Evolutionary conservation across 2,113 vertebrate species (phyloP), one percentile per base, ranked within the genome.

Genomic region (Amia ocellicauda): DNA sequence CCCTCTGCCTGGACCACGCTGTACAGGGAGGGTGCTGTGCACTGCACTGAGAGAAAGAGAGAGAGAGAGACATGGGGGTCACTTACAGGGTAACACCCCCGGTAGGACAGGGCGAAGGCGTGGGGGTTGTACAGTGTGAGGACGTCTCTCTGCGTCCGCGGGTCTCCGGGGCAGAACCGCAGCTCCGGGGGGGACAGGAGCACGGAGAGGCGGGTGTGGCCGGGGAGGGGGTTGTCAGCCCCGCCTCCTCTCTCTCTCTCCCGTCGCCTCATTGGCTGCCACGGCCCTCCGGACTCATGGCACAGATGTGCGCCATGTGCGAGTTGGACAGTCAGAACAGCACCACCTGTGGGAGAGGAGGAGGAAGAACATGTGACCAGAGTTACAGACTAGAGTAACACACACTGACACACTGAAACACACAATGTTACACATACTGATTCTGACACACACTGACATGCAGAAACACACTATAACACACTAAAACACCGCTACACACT

Each of bases 71-170:
- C 13, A 47, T 16, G 4, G 43, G 13, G 43, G 13, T 47, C 43
- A 14, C n/a, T 17, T 8, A 14, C 13, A 13, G 4, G 43, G 26
- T 4, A 13, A 55, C 69, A 80, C 64, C 83, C 85, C 82, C 83
- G 80, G 70, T 84, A 86, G 41, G 63, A 70, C 58, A 86, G 77
- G 19, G 68, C 71, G 13, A 78, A 78, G 71, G 69, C 74, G 31
- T 80, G 85, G 13, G 81, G 80, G 67, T 88, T 86, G 71, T 85
- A 88, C 60, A 87, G 78, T 36, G 83, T 86, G 57, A 86, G 75
- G 57, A 88, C 76, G 69, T 83, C 82, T 60, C 81, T 71, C 66
- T 75, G 80, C 31, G 76, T 77, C 17, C 69, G 73, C 67, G 78
- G 73, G 24, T 84, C 77, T 28, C 80, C 81, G 1, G 80, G 78